Evolutionary conservation across 2,888 invertebrate genomes (phyloP), one percentile per base, ranked within the genome.

Genomic region (Ceraclea dissimilis): DNA sequence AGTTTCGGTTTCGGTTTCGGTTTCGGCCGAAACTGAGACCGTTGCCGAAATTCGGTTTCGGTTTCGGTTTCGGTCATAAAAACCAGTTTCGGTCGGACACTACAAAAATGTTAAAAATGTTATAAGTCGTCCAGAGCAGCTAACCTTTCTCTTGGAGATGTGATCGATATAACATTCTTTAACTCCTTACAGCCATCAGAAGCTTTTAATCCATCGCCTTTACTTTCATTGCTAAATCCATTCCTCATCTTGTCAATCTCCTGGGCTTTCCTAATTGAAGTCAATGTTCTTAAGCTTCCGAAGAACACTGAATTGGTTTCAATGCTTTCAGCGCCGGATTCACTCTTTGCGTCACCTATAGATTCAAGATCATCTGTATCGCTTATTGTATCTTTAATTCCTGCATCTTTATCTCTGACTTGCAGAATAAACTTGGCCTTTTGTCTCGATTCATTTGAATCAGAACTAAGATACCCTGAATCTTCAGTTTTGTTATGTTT

Each of bases 301-400:
- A 90, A 90, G 67, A 90, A 88, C 11, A 91, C 90, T 11, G 90
- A 91, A 71, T 91, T 90, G 0, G 91, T 91, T 66, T 90, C 91
- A 2, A 90, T 80, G 70, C 90, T 91, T 68, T 91, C 91, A 1
- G 87, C 91, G 0, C 91, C 91, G 20, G 90, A 91, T 69, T 91
- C 91, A 67, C 90, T 90, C 62, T 86, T 83, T 10, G 86, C 90
- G 64, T 90, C 90, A 48, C 85, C 85, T 52, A 85, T 74, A 21
- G 86, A 88, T 66, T 90, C 89, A 56, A 88, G 83, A 18, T 89
- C 88, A 65, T 83, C 88, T 61, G 88, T 82, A 63, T 83, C 80
- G 58, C 83, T 78, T 63, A 79, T 72, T 62, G 80, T 68, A 52
- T 69, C 63, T 48, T 57, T 60, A 1, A 54, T 44, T 43, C 50